These are phyloP conservation scores for Polietes domitor DNA, from an alignment of 2,888 invertebrate species.

Conservation along the genomic window DNA sequence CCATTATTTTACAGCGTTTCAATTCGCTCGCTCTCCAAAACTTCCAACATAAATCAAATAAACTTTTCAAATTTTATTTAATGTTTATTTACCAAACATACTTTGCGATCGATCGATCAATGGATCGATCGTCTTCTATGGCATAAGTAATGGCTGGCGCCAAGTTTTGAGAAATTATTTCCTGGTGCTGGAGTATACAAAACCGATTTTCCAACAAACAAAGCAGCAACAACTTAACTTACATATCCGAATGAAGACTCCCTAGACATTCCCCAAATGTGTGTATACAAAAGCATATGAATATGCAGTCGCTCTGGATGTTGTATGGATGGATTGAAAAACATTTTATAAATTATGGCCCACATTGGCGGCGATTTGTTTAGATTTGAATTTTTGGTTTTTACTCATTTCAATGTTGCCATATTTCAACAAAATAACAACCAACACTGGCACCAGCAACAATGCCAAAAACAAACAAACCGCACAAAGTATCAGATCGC, in stretches of 20 bases:
- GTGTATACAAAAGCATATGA: conserved; percentile 10
- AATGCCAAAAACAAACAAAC: neutral
- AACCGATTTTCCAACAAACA: conserved; percentile 18
- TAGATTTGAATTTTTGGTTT: conserved; percentile 57
- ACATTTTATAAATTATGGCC: conserved; percentile 59
- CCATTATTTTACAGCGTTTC: neutral
- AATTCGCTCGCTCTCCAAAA: neutral
- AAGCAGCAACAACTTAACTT: neutral
- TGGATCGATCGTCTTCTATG: neutral
- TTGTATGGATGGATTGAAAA: conserved; percentile 22
- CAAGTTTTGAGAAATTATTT: conserved; percentile 67
- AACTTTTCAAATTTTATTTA: conserved; percentile 18
- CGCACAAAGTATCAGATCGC: neutral
- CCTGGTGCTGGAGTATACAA: conserved; percentile 44
- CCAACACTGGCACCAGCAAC: neutral
- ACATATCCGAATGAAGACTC: neutral
- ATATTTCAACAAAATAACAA: conserved; percentile 51
- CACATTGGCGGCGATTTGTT: conserved; percentile 65
- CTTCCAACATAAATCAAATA: conserved; percentile 10
- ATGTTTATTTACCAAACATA: conserved; percentile 61
- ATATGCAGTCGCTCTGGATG: neutral
- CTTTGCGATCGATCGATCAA: conserved; percentile 19
- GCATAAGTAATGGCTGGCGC: conserved; percentile 62
- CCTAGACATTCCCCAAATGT: neutral
- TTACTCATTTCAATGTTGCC: conserved; percentile 62